Evolutionary conservation across 2,797 vertebrate species (phyloP), one percentile per base, ranked within the genome.

Genomic region (Rhinogobio ventralis): DNA sequence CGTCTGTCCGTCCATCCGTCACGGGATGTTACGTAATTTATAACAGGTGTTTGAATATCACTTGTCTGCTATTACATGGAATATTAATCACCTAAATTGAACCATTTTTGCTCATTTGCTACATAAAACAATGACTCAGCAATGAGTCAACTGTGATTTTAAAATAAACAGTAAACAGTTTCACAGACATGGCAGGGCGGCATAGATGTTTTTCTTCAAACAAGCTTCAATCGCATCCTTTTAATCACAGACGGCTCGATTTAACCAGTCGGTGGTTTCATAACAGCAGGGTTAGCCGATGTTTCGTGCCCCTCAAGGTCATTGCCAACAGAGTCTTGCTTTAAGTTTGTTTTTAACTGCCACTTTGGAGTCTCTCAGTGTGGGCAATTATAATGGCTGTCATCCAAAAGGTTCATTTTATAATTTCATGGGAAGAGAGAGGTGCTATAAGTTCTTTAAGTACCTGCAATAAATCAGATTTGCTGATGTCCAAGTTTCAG

Each of bases 381-480:
- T 45, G 2, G 55, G 49, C 69, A 60, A 75, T 82, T 82, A 79
- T 45, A 66, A 80, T 84, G 82, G 82, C 64, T 13, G 9, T n/a
- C 55, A 53, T 69, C 86, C 82, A 69, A 87, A 74, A 85, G 25
- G 36, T 66, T 66, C 55, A 82, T 67, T 77, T 75, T 82, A 71
- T 85, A 77, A 85, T 82, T 85, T 85, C 79, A 85, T 78, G 66
- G 49, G 25, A 73, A 66, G 60, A 10, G n/a, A 67, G 67, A 36
- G 28, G 36, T 67, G 30, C 83, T 57, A 76, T 77, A 81, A 49
- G 67, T 85, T 79, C 68, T 28, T 55, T 71, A 75, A 75, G 49
- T 77, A 86, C 25, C 39, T 57, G 64, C 25, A 45, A 82, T 82
- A 85, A 85, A 79, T 85, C 74, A 82, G 83, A 74, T 76, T 42